phyloP scores from a whole-genome alignment of 2,797 vertebrate species.

The Esox lucius region DNA sequence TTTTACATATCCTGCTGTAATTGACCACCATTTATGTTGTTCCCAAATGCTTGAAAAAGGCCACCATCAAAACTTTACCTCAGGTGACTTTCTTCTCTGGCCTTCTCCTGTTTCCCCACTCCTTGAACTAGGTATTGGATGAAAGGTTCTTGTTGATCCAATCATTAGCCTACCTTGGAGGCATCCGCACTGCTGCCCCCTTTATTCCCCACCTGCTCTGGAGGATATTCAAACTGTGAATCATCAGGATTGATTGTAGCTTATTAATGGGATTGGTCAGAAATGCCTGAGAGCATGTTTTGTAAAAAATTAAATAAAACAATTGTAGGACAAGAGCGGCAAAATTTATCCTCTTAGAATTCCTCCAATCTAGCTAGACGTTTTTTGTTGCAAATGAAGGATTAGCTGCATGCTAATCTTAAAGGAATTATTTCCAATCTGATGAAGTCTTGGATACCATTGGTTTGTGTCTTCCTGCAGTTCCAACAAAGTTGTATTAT shows the following conservation, averaged over 20 bases:
- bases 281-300: too few relatives aligned
- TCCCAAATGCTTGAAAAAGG: not conserved
- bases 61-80: not conserved
- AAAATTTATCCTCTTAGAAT: not conserved
- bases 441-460: too few relatives aligned
- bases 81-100: not conserved
- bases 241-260: too few relatives aligned
- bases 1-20: too few relatives aligned
- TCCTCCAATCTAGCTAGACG: not conserved
- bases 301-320: too few relatives aligned
- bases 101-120: not conserved
- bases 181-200: not conserved
- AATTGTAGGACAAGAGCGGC: too few relatives aligned
- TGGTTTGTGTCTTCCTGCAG: too few relatives aligned
- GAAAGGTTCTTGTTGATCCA: not conserved
- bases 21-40: not conserved
- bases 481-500: too few relatives aligned
- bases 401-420: not conserved
- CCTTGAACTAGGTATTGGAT: slow-evolving; percentile 4
- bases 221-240: not conserved
- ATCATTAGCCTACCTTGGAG: not conserved
- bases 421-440: too few relatives aligned
- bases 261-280: too few relatives aligned
- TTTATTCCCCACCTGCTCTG: not conserved
- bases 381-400: not conserved